These are phyloP conservation scores for Pimephales promelas DNA, from an alignment of 2,113 vertebrate genomes.

Conservation along the genomic window DNA sequence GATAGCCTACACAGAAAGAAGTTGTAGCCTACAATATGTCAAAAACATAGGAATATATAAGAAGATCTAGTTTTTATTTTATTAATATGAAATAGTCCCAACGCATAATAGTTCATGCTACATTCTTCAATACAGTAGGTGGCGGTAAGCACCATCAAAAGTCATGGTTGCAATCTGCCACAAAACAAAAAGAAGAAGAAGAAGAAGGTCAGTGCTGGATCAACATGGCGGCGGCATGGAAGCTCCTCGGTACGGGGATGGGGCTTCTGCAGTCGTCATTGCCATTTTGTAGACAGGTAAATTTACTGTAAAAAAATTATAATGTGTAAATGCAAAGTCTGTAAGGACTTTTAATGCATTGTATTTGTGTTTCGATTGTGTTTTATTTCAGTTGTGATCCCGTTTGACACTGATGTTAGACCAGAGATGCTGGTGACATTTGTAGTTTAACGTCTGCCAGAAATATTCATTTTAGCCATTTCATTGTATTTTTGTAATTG, in stretches of 20 bases:
- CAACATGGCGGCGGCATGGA: slow-evolving; percentile 72
- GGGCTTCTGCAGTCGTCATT: slow-evolving; percentile 66
- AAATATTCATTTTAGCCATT: background rate
- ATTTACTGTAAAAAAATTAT: background rate
- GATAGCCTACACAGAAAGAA: too few species aligned
- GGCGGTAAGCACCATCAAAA: too few species aligned
- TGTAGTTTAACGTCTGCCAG: background rate
- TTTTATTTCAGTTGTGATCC: background rate
- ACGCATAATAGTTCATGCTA: too few species aligned
- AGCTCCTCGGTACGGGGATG: slow-evolving; percentile 63
- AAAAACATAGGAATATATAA: too few species aligned
- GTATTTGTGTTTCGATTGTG: background rate
- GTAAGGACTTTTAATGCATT: background rate
- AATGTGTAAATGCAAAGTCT: background rate
- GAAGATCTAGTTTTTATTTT: too few species aligned
- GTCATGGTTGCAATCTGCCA: too few species aligned
- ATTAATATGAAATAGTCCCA: too few species aligned
- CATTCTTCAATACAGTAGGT: too few species aligned
- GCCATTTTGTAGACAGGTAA: slow-evolving; percentile 69
- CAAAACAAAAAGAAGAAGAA: too few species aligned
- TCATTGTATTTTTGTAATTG: background rate
- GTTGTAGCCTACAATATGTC: too few species aligned
- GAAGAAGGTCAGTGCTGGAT: background rate
- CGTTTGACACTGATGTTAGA: background rate
- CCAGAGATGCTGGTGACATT: background rate